phyloP scores from a whole-genome alignment of 2,797 vertebrate species.

The Parauchenoglanis punctatus region DNA sequence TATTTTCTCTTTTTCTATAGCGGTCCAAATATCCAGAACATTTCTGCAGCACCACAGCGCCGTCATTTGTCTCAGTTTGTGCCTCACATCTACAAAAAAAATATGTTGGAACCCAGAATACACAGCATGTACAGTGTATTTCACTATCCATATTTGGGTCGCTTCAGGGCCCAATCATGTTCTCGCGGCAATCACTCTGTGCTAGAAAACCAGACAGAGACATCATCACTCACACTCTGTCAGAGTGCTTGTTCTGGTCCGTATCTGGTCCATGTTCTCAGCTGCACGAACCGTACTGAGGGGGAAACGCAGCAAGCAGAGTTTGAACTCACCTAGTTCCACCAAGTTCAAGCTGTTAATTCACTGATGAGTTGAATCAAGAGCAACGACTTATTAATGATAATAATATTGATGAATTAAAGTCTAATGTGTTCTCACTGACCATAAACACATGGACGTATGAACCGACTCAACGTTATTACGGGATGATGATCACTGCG shows the following conservation, averaged over 20 bases:
- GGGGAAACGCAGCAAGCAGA: no score
- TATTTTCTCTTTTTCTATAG: neutral
- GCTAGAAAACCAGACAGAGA: neutral
- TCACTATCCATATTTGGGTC: neutral
- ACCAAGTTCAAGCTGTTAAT: neutral
- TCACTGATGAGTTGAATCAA: neutral
- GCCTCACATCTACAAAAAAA: neutral
- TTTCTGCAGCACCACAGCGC: neutral
- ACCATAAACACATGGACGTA: neutral
- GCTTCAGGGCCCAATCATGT: neutral
- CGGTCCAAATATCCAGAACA: neutral
- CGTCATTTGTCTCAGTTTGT: neutral
- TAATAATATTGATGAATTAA: neutral
- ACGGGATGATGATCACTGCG: neutral
- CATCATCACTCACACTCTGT: neutral
- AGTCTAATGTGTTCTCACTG: neutral
- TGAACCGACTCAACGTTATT: neutral
- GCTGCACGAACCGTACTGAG: neutral
- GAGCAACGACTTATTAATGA: neutral
- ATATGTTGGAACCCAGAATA: neutral
- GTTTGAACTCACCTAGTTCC: neutral
- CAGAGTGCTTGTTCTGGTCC: neutral
- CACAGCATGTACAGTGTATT: neutral
- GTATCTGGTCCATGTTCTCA: neutral
- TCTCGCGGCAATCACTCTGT: neutral